Percentiles rank a stretch among this genome's conserved stretches.
Evolutionary conservation across 2,113 vertebrate genomes (phyloP).

Genomic region (Bubo blakistoni): DNA sequence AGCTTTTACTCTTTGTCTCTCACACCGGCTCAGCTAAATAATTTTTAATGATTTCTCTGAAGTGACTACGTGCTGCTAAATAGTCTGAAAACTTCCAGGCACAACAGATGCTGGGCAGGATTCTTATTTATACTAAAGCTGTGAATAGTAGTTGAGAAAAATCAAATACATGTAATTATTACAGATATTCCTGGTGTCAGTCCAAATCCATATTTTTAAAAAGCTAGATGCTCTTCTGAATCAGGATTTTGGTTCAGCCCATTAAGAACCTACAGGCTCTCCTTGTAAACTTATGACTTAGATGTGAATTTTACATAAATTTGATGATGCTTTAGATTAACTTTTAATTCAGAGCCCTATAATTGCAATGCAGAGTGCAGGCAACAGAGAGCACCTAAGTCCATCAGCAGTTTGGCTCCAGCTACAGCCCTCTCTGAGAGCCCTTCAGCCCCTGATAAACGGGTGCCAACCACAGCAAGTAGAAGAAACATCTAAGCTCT

Average conservation of each 20-base stretch:
- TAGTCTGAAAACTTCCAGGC: background rate
- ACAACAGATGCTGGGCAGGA: background rate
- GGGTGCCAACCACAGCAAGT: background rate
- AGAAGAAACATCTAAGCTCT: background rate
- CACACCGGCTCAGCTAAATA: background rate
- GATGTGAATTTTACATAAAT: background rate
- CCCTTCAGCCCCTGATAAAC: accelerated
- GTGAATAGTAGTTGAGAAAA: background rate
- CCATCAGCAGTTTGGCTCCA: background rate
- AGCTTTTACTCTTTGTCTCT: constrained; percentile 44
- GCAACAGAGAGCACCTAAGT: background rate
- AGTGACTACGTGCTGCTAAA: background rate
- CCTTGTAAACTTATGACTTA: background rate
- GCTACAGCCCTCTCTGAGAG: background rate
- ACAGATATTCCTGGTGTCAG: background rate
- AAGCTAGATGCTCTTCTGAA: background rate
- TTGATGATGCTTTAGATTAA: background rate
- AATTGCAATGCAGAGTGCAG: background rate
- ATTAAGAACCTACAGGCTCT: background rate
- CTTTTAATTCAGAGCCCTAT: background rate
- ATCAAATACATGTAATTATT: background rate
- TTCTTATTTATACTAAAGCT: background rate
- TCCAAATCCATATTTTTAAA: background rate
- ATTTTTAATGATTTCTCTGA: background rate
- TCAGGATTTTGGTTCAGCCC: background rate